phyloP scores from a whole-genome alignment of 1,140 invertebrate genomes.

The Zaprionus vittiger region DNA sequence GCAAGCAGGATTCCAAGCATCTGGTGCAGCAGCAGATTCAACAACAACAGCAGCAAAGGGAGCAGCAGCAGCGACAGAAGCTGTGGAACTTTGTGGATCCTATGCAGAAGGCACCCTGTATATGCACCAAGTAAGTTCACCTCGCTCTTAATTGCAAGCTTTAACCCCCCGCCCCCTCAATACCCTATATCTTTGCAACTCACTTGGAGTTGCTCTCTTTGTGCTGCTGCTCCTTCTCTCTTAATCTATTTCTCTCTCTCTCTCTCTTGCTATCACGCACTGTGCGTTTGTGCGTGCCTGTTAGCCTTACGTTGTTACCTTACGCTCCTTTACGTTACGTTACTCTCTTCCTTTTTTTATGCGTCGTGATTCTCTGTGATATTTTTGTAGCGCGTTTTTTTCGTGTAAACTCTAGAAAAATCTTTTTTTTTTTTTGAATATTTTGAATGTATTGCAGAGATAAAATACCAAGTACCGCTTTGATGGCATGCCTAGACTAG shows the following conservation, averaged over 20 bases:
- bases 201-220: slow-evolving; percentile 6
- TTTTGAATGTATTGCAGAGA: slow-evolving; percentile 36
- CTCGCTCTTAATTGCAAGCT: slow-evolving; percentile 9
- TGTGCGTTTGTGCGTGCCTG: slow-evolving; percentile 6
- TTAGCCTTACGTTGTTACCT: slow-evolving; percentile 11
- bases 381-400: slow-evolving; percentile 37
- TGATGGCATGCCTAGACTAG: slow-evolving; percentile 62
- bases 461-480: slow-evolving; percentile 49
- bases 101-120: slow-evolving; percentile 91
- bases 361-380: slow-evolving; percentile 35
- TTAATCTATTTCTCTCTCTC: slow-evolving; percentile 17
- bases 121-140: slow-evolving; percentile 90
- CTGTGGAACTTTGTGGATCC: slow-evolving; percentile 95
- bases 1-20: slow-evolving; percentile 66
- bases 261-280: slow-evolving; percentile 5
- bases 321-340: slow-evolving; percentile 4
- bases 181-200: slow-evolving; percentile 11
- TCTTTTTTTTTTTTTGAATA: background rate
- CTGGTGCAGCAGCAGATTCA: slow-evolving; percentile 70
- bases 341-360: background rate
- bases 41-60: slow-evolving; percentile 59
- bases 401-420: slow-evolving; percentile 19
- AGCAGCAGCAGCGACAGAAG: slow-evolving; percentile 60
- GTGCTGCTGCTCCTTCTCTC: slow-evolving; percentile 4
- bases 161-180: background rate